Conservation (phyloP, 37 sponge, comb jelly and placozoan genomes). For the Ephydatia muelleri region DNA sequence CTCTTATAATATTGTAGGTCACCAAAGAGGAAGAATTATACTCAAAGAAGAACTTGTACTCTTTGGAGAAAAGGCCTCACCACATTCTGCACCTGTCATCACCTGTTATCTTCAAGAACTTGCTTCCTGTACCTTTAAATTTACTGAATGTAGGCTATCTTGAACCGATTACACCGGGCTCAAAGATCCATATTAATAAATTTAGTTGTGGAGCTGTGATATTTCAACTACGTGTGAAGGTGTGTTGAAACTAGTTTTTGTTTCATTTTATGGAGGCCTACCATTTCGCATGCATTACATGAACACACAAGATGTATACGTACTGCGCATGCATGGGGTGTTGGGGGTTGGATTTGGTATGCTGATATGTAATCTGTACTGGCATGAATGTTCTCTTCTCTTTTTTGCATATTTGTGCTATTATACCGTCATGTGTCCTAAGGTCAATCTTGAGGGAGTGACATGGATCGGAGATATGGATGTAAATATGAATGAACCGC, state of each 20-base stretch:
- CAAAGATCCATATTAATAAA: neutral
- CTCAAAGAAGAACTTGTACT: neutral
- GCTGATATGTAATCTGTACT: no score
- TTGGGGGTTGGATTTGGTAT: no score
- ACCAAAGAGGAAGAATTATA: slow-evolving; percentile 12
- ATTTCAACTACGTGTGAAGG: neutral
- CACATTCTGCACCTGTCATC: slow-evolving; percentile 46
- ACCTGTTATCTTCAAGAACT: slow-evolving; percentile 65
- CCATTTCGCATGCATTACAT: neutral
- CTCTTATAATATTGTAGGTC: neutral
- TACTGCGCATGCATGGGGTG: no score
- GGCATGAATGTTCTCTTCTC: neutral
- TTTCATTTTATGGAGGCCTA: neutral
- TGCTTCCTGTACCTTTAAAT: slow-evolving; percentile 38
- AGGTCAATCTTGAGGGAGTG: neutral
- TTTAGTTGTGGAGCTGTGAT: neutral
- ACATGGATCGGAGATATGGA: neutral
- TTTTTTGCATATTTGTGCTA: neutral
- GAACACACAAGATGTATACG: no score
- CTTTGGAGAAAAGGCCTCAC: slow-evolving; percentile 17
- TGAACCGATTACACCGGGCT: neutral
- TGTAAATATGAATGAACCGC: neutral
- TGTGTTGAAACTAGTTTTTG: neutral
- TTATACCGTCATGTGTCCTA: neutral
- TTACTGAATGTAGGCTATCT: neutral